Percentiles rank a stretch among this genome's conserved stretches.
Evolutionary conservation across 2,888 invertebrate genomes (phyloP).

Genomic region (Cerceris ruficornis): DNA sequence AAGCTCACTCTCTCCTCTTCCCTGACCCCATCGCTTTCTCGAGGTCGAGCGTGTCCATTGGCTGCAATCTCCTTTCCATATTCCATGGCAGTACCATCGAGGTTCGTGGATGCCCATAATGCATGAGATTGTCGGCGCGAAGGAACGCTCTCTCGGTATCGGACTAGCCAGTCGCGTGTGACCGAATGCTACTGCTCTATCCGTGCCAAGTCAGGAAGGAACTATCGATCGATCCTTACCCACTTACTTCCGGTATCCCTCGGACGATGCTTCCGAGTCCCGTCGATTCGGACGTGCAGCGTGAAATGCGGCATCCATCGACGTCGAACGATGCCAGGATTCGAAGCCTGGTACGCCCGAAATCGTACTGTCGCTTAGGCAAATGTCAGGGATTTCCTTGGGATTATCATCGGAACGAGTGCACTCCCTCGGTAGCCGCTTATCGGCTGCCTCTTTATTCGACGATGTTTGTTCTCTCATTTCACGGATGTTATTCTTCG

Average conservation of each 20-base stretch:
- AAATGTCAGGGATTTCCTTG: conserved; percentile 48
- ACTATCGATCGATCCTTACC: conserved; percentile 51
- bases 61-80: conserved; percentile 31
- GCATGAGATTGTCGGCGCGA: conserved; percentile 54
- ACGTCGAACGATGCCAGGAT: conserved; percentile 48
- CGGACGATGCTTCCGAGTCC: conserved; percentile 43
- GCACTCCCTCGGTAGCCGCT: neutral
- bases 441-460: neutral
- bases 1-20: too few species aligned
- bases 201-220: conserved; percentile 49
- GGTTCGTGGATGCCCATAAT: conserved; percentile 51
- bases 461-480: too few species aligned
- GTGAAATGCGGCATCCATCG: conserved; percentile 57
- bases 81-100: conserved; percentile 12
- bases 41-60: conserved; percentile 7
- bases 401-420: conserved; percentile 33
- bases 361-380: conserved; percentile 56
- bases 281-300: conserved; percentile 30
- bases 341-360: conserved; percentile 40
- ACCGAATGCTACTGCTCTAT: conserved; percentile 40
- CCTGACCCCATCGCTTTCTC: neutral
- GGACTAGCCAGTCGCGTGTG: conserved; percentile 25
- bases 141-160: conserved; percentile 43
- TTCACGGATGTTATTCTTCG: too few species aligned
- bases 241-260: conserved; percentile 54